Base-by-base conservation (phyloP, 1,140 invertebrate genomes). In the Drosophila simulans region DNA sequence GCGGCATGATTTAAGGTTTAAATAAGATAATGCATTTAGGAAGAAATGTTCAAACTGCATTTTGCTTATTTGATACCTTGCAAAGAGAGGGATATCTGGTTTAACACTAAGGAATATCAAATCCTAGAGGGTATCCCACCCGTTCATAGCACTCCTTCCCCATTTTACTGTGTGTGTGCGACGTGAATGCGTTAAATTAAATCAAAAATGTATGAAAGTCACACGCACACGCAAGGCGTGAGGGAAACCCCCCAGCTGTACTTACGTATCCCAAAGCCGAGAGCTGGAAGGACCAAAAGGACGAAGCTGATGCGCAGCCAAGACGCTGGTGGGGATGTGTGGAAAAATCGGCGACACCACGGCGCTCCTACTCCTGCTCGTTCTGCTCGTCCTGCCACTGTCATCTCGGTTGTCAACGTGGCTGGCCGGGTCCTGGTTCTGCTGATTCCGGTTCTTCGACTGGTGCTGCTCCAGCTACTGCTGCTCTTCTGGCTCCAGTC, bases 191-290 rank as follows among this genome's bases (percentile, higher is more conserved):
- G 63, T 83, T 73, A 86, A 88, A 86, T 88, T 76, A 86, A 86
- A 88, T 86, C 56, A 88, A 88, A 88, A 72, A 86, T 86, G 68
- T 66, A 82, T 69, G 78, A 75, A 75, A 57, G 46, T 48, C 43
- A 49, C 27, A 71, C 34, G 57, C 45, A 42, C 27, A 39, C 45
- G 40, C 27, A 53, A 17, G 31, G 12, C 55, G 34, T 12, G 25
- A 22, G 48, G 46, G 48, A 48, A 59, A 37, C 42, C 64, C 69
- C 78, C 42, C 42, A 68, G 83, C 79, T 86, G 65, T 77, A 88
- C 83, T 88, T 88, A 88, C 83, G 62, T 59, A 74, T 77, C 48
- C 76, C 80, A 70, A 73, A 51, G 75, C 49, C 60, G 25, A 79
- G 37, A 58, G 52, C 15, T 34, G 49, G 49, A 25, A 77, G 53